Evolutionary conservation across 1,140 invertebrate genomes (phyloP).

Genomic region (Trachelipus rathkii): DNA sequence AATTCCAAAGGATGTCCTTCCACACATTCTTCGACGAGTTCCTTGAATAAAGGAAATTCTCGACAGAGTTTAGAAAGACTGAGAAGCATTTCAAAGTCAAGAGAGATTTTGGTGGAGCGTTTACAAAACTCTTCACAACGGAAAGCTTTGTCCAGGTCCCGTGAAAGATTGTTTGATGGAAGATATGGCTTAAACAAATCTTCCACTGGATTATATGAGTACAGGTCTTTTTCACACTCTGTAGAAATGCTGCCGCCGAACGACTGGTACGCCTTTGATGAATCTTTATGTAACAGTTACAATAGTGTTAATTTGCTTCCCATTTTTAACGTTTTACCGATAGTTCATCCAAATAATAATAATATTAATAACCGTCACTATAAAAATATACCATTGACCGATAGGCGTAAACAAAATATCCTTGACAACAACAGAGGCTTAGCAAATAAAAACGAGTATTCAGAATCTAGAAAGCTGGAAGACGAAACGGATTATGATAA

Average conservation of each 20-base stretch:
- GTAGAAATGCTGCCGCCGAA: too few relatives aligned
- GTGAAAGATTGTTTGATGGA: conserved; percentile 51
- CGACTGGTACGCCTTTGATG: too few relatives aligned
- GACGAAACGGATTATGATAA: background rate
- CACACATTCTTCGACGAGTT: background rate
- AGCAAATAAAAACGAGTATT: background rate
- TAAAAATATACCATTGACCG: conserved; percentile 40
- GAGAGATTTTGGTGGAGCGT: conserved; percentile 56
- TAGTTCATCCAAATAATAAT: too few relatives aligned
- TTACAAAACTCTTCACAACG: conserved; percentile 52
- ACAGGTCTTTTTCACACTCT: too few relatives aligned
- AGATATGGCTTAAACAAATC: conserved; percentile 36
- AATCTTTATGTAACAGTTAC: too few relatives aligned
- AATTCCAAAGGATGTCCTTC: background rate
- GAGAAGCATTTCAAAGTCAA: conserved; percentile 54
- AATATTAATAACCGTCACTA: conserved; percentile 38
- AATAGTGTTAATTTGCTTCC: too few relatives aligned
- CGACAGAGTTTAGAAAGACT: conserved; percentile 37
- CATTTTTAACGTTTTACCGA: too few relatives aligned
- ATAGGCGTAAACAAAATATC: background rate
- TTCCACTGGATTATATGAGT: too few relatives aligned
- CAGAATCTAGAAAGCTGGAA: background rate
- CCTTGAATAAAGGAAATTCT: conserved; percentile 23
- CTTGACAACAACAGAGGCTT: background rate
- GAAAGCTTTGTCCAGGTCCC: conserved; percentile 51